Evolutionary conservation across 1,140 invertebrate species (phyloP), one percentile per base, ranked within the genome.

Genomic region (Lutraria rhynchaena): DNA sequence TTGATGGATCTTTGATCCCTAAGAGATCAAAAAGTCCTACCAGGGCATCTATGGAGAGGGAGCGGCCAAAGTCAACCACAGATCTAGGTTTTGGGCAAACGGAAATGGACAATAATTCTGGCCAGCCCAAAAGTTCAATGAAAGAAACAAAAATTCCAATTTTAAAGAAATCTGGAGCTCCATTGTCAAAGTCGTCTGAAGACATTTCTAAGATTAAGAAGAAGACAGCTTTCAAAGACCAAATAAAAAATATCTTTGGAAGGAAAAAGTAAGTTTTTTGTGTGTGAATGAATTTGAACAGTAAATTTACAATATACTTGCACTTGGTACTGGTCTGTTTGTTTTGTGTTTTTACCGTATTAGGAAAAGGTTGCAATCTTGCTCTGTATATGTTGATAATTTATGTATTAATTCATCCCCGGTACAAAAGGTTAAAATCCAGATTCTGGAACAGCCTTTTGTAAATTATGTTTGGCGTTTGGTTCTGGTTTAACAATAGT

Each of bases 61-160:
- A 80, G 19, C 29, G 76, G 37, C 76, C 76, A 24, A 80, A 70
- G 31, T 80, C 76, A n/a, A 69, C 76, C 19, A 80, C 65, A 53
- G 76, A 80, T 51, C 63, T 80, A 5, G 55, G 35, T 22, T 44
- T 29, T 29, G 41, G 13, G 24, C n/a, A 41, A 17, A 24, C 31
- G 15, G 44, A 24, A 11, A 37, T 11, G 13, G 76, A 80, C 37
- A 27, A 13, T 3, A 35, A 46, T 24, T 69, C 22, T 35, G 9
- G n/a, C 5, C 35, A 55, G 31, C 24, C 63, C 11, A 80, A 80
- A 49, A 80, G 65, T 70, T 33, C 76, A 15, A 70, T 73, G 46
- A 81, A 70, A 57, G 78, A 81, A 35, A 81, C 78, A 22, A 81
- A 81, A 61, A 81, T 81, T 53, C 78, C 78, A 29, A 57, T 81